Evolutionary conservation across 2,888 invertebrate genomes (phyloP), one percentile per base, ranked within the genome.

Genomic region (Ferdinandea cuprea): DNA sequence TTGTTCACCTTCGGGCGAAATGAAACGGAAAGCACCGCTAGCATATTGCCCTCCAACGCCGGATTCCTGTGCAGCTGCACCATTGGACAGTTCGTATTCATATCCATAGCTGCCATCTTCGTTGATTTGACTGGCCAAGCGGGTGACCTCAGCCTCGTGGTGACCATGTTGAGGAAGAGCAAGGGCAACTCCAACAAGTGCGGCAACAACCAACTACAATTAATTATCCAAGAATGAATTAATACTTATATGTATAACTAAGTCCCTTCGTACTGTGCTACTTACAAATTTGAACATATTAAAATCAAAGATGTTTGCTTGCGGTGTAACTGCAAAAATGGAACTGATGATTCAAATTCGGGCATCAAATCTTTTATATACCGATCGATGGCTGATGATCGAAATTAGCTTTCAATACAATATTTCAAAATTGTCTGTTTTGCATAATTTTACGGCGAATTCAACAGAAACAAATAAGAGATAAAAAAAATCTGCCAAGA

Each of bases 1-100:
- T 0, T 86, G 54, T 59, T 86, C n/a, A 17, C 90, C 89, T 32
- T 90, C 89, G 1, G 90, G 90, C 0, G 89, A 86, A 81, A 87
- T 86, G 40, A 85, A 88, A 0, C 86, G 80, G 85, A 50, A 87
- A 2, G 84, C 86, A 35, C 89, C 89, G 13, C n/a, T 86, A 17
- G 91, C 93, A 6, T 87, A 85, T 87, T 92, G 91, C 87, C 92
- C 92, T 86, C 93, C 89, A n/a, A 85, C 86, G 85, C 94, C 94
- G 1, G 86, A 79, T 86, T 93, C 93, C 85, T 93, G 91, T 11
- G 88, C 93, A 0, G 86, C 37, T 87, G 94, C 94, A 13, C 94
- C 94, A 86, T 94, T 94, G 58, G 90, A 91, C 85, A 94, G 93
- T 76, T 93, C 89, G 85, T 88, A 93, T 0, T 13, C 9, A 86